Evolutionary conservation across 2,888 invertebrate species (phyloP).

Genomic region (Bombyx huttoni): DNA sequence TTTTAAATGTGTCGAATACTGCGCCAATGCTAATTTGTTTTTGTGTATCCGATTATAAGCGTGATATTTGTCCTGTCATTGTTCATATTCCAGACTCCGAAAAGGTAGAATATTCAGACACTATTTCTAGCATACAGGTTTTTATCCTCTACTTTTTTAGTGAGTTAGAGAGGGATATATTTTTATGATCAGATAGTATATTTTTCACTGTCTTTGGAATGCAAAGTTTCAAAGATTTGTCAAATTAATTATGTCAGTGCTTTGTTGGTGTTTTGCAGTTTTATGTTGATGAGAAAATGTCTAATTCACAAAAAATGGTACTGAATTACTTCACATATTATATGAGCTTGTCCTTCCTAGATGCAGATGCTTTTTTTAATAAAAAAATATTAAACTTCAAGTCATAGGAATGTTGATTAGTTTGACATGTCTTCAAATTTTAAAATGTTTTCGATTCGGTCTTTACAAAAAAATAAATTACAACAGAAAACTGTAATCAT

Average conservation of each 20-base stretch:
- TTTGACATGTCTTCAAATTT: conserved; percentile 21
- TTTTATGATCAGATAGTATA: background rate
- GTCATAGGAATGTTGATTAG: conserved; percentile 6
- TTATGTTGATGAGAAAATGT: conserved; percentile 42
- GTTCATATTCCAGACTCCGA: background rate
- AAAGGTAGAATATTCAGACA: background rate
- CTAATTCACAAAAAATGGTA: conserved; percentile 63
- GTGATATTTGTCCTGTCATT: background rate
- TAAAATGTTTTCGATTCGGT: conserved; percentile 13
- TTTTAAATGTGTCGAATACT: background rate
- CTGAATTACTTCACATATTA: conserved; percentile 8
- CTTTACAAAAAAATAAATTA: too few species aligned
- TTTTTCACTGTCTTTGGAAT: background rate
- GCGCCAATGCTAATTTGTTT: background rate
- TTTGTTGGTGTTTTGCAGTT: conserved; percentile 39
- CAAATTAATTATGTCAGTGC: conserved; percentile 26
- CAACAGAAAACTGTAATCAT: too few species aligned
- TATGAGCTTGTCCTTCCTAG: background rate
- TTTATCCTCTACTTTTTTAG: background rate
- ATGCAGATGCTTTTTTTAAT: background rate
- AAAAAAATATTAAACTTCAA: background rate
- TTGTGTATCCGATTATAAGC: background rate
- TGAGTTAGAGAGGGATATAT: background rate
- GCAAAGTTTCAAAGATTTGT: background rate
- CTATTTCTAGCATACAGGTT: background rate